Conservation (phyloP, 2,888 invertebrate species). For the Meandrusa payeni region DNA sequence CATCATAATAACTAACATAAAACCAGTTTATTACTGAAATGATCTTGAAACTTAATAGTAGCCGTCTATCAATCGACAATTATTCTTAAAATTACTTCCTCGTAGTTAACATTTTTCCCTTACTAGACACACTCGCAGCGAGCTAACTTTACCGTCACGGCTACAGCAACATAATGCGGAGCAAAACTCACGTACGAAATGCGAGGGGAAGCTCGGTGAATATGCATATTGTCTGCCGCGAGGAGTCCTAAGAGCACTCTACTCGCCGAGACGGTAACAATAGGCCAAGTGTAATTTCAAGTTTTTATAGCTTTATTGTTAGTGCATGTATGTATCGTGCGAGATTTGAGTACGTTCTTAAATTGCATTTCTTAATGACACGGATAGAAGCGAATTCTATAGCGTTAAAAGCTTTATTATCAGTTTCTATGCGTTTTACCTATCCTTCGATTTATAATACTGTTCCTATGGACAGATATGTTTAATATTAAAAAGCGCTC, state of each 20-base stretch:
- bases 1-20: no score
- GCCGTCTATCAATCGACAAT: background rate
- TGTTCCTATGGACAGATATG: no score
- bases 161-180: constrained; percentile 20
- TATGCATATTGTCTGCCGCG: constrained; percentile 65
- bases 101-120: constrained; percentile 12
- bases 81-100: constrained; percentile 1
- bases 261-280: constrained; percentile 47
- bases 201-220: constrained; percentile 39
- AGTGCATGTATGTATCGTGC: constrained; percentile 26
- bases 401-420: constrained; percentile 9
- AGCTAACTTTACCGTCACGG: constrained; percentile 11
- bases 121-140: constrained; percentile 19
- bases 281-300: constrained; percentile 55
- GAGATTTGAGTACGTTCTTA: constrained; percentile 22
- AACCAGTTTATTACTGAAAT: no score
- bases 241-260: constrained; percentile 50
- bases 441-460: no score
- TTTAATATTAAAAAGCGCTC: no score
- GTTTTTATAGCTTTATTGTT: constrained; percentile 49
- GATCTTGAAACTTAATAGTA: background rate
- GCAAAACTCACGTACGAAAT: constrained; percentile 25
- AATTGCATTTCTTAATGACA: constrained; percentile 6
- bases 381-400: background rate
- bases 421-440: no score